Evolutionary conservation across 2,888 invertebrate species (phyloP).

Genomic region (Leptura quadrifasciata): DNA sequence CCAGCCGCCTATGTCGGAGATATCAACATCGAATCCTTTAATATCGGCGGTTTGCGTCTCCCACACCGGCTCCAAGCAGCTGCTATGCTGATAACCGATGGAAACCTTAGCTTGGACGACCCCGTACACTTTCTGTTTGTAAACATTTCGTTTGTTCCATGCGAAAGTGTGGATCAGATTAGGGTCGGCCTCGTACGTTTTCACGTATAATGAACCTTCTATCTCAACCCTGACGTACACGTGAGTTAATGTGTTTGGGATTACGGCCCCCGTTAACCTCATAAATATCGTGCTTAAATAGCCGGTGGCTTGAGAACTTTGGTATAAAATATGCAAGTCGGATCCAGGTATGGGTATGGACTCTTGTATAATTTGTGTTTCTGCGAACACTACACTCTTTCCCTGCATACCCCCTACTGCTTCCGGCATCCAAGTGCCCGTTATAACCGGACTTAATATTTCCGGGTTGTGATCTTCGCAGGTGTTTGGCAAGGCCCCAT

Average conservation of each 20-base stretch:
- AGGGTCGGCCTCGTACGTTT: slow-evolving; percentile 96
- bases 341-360: slow-evolving; percentile 96
- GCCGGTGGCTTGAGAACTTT: slow-evolving; percentile 95
- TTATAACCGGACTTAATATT: slow-evolving; percentile 87
- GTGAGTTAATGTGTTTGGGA: slow-evolving; percentile 88
- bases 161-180: slow-evolving; percentile 96
- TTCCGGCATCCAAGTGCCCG: slow-evolving; percentile 93
- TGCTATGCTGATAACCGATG: slow-evolving; percentile 95
- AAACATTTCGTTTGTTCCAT: slow-evolving; percentile 98
- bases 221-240: slow-evolving; percentile 90
- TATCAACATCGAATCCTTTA: slow-evolving; percentile 95
- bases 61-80: slow-evolving; percentile 93
- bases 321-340: slow-evolving; percentile 94
- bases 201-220: slow-evolving; percentile 93
- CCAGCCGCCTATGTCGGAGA: slow-evolving; percentile 98
- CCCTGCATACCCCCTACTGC: slow-evolving; percentile 90
- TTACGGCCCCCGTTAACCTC: slow-evolving; percentile 86
- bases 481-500: slow-evolving; percentile 77
- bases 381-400: slow-evolving; percentile 89
- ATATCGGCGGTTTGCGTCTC: slow-evolving; percentile 94
- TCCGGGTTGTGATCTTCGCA: slow-evolving; percentile 93
- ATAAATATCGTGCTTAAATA: slow-evolving; percentile 95
- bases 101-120: slow-evolving; percentile 88
- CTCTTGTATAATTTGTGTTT: slow-evolving; percentile 98
- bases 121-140: slow-evolving; percentile 95